Evolutionary conservation across 2,888 invertebrate species (phyloP).

Genomic region (Tenthredo scrophulariae): DNA sequence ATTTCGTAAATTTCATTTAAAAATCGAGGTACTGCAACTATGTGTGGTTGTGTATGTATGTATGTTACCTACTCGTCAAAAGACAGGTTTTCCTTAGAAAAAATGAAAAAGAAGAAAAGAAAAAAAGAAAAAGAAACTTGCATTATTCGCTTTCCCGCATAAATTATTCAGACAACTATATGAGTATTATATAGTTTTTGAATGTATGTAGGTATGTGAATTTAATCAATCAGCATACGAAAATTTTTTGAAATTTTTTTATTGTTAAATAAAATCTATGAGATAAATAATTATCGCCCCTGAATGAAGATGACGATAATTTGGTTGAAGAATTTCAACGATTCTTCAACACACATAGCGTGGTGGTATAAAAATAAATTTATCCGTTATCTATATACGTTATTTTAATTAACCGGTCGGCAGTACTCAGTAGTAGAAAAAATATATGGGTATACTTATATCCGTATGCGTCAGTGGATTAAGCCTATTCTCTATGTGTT

Average conservation of each 20-base stretch:
- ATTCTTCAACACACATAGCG: background rate
- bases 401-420: constrained; percentile 35
- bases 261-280: too few relatives aligned
- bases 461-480: background rate
- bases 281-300: too few relatives aligned
- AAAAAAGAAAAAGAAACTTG: too few relatives aligned
- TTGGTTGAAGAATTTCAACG: background rate
- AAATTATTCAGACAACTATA: background rate
- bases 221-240: background rate
- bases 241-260: too few relatives aligned
- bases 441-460: background rate
- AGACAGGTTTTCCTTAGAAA: too few relatives aligned
- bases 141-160: background rate
- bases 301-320: background rate
- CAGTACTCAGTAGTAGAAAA: background rate
- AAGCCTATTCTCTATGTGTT: background rate
- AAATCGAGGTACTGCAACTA: too few relatives aligned
- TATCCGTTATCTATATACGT: constrained; percentile 17
- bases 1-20: too few relatives aligned
- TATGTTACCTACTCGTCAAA: too few relatives aligned
- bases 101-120: too few relatives aligned
- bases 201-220: background rate
- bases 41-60: too few relatives aligned
- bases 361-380: background rate
- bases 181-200: too few relatives aligned